Conservation (phyloP, 2,113 vertebrate species). For the Channa maculata region DNA sequence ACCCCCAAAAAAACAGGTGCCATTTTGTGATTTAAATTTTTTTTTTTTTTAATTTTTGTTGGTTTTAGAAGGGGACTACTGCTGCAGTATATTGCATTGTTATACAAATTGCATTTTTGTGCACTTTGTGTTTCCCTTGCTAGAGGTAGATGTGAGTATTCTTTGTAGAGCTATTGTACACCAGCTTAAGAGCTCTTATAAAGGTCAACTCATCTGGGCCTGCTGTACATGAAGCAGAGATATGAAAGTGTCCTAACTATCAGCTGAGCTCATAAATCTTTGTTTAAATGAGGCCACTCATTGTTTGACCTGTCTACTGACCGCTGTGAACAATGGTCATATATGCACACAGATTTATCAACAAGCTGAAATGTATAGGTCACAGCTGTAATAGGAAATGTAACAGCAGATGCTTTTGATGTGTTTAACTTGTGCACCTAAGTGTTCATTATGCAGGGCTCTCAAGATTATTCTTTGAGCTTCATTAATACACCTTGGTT, state of each 20-base stretch:
- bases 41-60: not conserved
- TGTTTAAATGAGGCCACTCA: slow-evolving; percentile 61
- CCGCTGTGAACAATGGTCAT: slow-evolving; percentile 10
- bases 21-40: not conserved
- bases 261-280: slow-evolving; percentile 74
- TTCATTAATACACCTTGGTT: no score
- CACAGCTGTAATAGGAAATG: not conserved
- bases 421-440: no score
- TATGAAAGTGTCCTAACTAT: slow-evolving; percentile 69
- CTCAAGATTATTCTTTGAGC: no score
- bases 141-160: slow-evolving; percentile 18
- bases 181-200: slow-evolving; percentile 57
- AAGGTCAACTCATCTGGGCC: slow-evolving; percentile 77
- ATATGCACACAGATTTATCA: slow-evolving; percentile 6
- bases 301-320: slow-evolving; percentile 34
- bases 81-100: not conserved
- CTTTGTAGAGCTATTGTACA: slow-evolving; percentile 42
- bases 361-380: slow-evolving; percentile 13
- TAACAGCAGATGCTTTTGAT: no score
- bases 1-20: not conserved
- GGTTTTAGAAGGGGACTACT: not conserved
- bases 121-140: not conserved
- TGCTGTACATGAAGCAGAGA: slow-evolving; percentile 62
- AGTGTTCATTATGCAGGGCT: no score
- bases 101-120: not conserved